These are phyloP conservation scores for Popillia japonica DNA, from an alignment of 1,140 invertebrate species.

Conservation along the genomic window DNA sequence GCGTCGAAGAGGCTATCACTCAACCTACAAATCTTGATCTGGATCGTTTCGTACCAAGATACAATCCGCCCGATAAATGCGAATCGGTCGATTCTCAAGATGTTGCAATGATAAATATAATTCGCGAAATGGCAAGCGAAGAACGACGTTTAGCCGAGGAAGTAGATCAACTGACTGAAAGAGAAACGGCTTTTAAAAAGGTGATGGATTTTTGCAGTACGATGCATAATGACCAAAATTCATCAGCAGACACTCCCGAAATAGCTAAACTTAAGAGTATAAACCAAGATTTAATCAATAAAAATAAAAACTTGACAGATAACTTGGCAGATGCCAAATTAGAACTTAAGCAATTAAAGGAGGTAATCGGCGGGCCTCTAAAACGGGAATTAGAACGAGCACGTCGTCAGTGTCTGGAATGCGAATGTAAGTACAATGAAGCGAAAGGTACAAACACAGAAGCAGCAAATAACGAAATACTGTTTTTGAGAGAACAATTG, in stretches of 20 bases:
- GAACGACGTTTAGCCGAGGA: not conserved
- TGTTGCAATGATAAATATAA: not conserved
- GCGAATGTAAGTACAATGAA: not conserved
- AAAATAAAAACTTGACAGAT: not conserved
- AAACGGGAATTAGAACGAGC: constrained; percentile 13
- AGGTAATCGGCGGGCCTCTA: not conserved
- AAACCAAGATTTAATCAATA: not conserved
- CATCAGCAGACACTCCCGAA: not conserved
- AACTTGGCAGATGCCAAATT: constrained; percentile 6
- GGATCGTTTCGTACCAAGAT: not conserved
- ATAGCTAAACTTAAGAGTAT: not conserved
- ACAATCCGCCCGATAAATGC: not conserved
- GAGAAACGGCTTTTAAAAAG: not conserved
- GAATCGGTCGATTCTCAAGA: constrained; percentile 1
- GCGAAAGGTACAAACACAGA: not conserved
- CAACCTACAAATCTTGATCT: too few species aligned
- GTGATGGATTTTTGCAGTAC: constrained; percentile 9
- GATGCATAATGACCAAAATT: not conserved
- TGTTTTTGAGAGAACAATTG: not conserved
- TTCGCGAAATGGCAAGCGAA: constrained; percentile 1
- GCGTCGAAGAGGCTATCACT: not conserved
- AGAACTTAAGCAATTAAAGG: constrained; percentile 9
- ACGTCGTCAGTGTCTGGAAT: not conserved
- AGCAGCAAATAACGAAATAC: not conserved
- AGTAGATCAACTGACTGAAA: not conserved